Evolutionary conservation across 1,140 invertebrate species (phyloP).

Genomic region (Neodiprion pinetum): DNA sequence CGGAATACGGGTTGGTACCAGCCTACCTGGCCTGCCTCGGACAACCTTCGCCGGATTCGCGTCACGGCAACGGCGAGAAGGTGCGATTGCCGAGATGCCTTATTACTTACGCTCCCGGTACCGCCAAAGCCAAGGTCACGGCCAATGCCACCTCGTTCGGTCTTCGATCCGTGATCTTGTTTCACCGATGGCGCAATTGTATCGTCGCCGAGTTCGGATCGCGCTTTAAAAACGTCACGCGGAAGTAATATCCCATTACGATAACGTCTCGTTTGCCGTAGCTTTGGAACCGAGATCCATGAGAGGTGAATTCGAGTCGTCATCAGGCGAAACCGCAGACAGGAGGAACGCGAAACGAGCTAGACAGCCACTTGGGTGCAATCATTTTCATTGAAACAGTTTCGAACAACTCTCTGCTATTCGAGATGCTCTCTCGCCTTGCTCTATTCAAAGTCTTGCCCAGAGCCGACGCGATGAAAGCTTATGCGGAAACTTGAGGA

Average conservation of each 20-base stretch:
- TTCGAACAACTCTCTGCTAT: background rate
- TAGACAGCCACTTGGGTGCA: background rate
- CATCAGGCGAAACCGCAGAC: background rate
- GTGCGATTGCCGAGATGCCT: conserved; percentile 18
- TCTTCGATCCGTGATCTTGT: background rate
- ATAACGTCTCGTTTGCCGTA: background rate
- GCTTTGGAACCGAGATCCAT: background rate
- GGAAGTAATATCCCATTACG: background rate
- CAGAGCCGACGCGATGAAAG: no score
- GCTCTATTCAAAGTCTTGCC: no score
- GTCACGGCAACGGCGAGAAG: conserved; percentile 6
- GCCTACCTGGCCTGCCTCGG: background rate
- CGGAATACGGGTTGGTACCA: conserved; percentile 12
- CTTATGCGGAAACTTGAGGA: background rate
- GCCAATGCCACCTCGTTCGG: background rate
- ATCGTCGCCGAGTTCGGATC: background rate
- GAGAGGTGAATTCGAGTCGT: background rate
- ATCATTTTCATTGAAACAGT: conserved; percentile 7
- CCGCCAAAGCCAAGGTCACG: conserved; percentile 44
- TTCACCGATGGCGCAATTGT: conserved; percentile 12
- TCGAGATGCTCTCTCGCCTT: background rate
- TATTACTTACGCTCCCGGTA: conserved; percentile 39
- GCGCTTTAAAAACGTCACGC: background rate
- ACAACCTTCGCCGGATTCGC: background rate
- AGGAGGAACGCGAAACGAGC: background rate